Evolutionary conservation across 1,140 invertebrate genomes (phyloP), one percentile per base, ranked within the genome.

Genomic region (Venustaconcha ellipsiformis): DNA sequence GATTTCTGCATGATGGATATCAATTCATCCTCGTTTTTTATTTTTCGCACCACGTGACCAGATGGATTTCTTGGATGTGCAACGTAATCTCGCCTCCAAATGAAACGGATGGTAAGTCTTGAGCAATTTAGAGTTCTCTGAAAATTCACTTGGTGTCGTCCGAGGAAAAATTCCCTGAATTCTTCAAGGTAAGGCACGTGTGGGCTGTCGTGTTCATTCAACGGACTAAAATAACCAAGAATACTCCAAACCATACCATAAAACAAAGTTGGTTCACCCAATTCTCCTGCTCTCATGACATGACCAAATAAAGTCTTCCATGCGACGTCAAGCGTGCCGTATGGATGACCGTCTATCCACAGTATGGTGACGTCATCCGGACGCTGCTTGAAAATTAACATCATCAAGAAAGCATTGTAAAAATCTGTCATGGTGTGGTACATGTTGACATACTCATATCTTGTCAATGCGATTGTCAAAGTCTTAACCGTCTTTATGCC

Each of bases 371-470:
- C 75, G n/a, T 84, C 70, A 30, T 79, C 63, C 17, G 83, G 81
- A 37, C 78, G 58, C 60, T 78, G 69, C 65, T 82, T 73, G 74
- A 88, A 87, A 15, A 84, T 67, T 18, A 80, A 64, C 69, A 83
- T 76, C 59, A 88, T 72, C 14, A 88, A 70, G 62, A 87, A 89
- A 13, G 83, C 80, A 70, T 88, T 88, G 74, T 83, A 88, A 66
- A 82, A 86, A 76, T 89, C 87, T 12, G 88, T 87, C 81, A 89
- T 86, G 13, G 87, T 86, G 75, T 88, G 87, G 67, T 88, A 89
- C 14, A 88, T 67, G 73, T 89, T 89, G 12, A 80, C 88, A 74
- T 88, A 89, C 67, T 89, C 88, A 74, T 88, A 88, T 26, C 87
- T 70, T 62, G 73, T 62, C 4, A 86, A 66, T 23, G 85, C 85